Evolutionary conservation across 2,113 vertebrate species (phyloP), one percentile per base, ranked within the genome.

Genomic region (Lanius collurio): DNA sequence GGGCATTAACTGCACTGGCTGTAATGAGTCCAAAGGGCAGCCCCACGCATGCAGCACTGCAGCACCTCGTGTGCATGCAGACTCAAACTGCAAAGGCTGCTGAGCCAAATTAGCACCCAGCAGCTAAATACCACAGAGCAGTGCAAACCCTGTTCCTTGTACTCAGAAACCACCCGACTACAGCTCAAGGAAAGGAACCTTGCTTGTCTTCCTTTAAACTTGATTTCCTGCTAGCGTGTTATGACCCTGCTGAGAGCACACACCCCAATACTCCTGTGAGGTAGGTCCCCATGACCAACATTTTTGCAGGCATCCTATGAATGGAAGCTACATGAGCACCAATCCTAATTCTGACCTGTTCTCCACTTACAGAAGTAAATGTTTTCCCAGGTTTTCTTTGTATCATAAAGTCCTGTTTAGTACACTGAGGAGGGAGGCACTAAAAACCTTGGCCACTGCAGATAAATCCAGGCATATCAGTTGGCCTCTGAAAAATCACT

Each of bases 401-500:
- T 37, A 35, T 8, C 17, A 39, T 23, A 13, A 92, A 88, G 50
- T 67, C 47, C 23, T 11, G 47, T 35, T 63, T 26, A 83, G 47
- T 3, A 28, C 79, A n/a, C 75, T 17, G 55, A 88, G 64, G 11
- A 44, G 71, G 39, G 64, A 79, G 73, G 86, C 73, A 62, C 52
- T 18, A 13, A 30, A 27, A 19, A 10, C 71, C 87, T n/a, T 74
- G 95, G 79, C 69, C 37, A 37, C 15, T 62, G 90, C 90, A 81
- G 87, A 96, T 89, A 96, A 97, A 92, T 46, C 89, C 79, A 81
- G 68, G 4, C 17, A 0, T 93, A 95, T 83, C 94, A 96, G 87
- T 50, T 96, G 95, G 95, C 94, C 94, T 87, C 96, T 90, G 88
- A 95, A 80, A 96, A 64, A 96, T 93, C 92, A 62, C 91, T 81